phyloP scores from a whole-genome alignment of 1,140 invertebrate species.

The Trichogramma pretiosum region DNA sequence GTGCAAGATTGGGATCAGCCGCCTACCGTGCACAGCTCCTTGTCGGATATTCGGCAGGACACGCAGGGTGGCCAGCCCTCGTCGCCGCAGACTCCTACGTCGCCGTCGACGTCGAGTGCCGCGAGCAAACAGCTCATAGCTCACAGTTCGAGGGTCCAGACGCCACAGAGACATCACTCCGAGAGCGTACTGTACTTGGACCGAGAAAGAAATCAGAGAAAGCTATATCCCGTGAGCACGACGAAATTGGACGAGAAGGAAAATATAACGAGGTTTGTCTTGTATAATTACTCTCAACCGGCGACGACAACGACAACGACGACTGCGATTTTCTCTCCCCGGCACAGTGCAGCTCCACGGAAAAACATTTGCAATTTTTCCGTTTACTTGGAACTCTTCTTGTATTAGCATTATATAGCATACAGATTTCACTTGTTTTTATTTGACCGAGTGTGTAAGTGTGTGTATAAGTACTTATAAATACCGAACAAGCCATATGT shows the following conservation, averaged over 20 bases:
- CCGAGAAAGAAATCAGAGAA: constrained; percentile 36
- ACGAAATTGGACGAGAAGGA: constrained; percentile 29
- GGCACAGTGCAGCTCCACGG: too few species aligned
- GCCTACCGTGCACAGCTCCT: constrained; percentile 30
- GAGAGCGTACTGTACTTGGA: constrained; percentile 68
- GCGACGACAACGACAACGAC: neutral
- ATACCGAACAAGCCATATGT: too few species aligned
- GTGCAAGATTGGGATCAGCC: constrained; percentile 32
- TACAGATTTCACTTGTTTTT: too few species aligned
- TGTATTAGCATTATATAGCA: too few species aligned
- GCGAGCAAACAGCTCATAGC: constrained; percentile 63
- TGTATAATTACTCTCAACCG: too few species aligned
- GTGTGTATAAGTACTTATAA: too few species aligned
- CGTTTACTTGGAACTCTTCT: neutral
- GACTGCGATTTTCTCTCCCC: too few species aligned
- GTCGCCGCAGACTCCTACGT: too few species aligned
- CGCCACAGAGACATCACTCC: constrained; percentile 71
- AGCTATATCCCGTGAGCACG: constrained; percentile 36
- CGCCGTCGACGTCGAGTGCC: too few species aligned
- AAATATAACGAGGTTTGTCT: constrained; percentile 9
- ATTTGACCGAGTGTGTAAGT: too few species aligned
- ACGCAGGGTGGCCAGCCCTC: constrained; percentile 25
- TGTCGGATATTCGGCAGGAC: constrained; percentile 36
- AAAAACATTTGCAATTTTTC: neutral
- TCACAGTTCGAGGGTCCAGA: constrained; percentile 69